Evolutionary conservation across 2,113 vertebrate species (phyloP).

Genomic region (Hystrix brachyura): DNA sequence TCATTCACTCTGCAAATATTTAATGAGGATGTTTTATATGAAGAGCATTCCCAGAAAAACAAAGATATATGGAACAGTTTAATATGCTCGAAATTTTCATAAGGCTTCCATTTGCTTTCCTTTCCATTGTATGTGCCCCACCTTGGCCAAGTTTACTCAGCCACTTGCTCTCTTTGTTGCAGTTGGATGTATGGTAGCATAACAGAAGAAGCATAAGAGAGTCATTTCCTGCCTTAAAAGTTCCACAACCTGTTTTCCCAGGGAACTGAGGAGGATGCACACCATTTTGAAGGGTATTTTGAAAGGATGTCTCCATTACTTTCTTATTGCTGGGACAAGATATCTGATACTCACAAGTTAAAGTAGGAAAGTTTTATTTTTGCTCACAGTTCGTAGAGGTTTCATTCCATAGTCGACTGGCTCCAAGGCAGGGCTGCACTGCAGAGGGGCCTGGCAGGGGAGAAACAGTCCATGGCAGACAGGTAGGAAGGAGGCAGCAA

Average conservation of each 20-base stretch:
- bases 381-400: neutral
- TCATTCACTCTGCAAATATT: conserved; percentile 57
- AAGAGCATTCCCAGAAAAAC: neutral
- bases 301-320: neutral
- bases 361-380: neutral
- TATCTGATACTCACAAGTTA: neutral
- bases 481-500: neutral
- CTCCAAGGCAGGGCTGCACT: neutral
- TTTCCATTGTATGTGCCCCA: neutral
- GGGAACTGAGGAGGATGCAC: neutral
- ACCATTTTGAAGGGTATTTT: neutral
- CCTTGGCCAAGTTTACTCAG: neutral
- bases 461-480: neutral
- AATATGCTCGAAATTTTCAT: neutral
- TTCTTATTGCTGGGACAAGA: neutral
- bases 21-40: neutral
- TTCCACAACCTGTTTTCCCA: neutral
- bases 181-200: neutral
- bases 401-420: neutral
- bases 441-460: neutral
- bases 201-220: neutral
- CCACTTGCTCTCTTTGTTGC: neutral
- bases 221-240: neutral
- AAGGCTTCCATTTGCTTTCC: neutral
- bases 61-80: neutral